Evolutionary conservation across 1,140 invertebrate genomes (phyloP), one percentile per base, ranked within the genome.

Genomic region (Drosophila arizonae): DNA sequence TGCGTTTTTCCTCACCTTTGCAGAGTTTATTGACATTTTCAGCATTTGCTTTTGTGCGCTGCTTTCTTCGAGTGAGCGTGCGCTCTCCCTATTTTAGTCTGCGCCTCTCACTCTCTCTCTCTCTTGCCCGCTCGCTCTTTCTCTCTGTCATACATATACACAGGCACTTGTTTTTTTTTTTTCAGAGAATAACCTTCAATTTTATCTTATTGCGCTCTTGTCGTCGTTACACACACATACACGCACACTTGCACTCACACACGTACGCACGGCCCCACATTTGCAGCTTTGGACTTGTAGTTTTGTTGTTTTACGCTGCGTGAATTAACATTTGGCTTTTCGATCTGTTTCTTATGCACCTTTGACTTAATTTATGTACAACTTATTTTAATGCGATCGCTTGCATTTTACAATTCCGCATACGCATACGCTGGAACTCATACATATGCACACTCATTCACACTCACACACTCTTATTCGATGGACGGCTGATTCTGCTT

Each of bases 1-100:
- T 87, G 79, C 79, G 85, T 88, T 89, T 82, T 87, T 87, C 82
- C 84, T 89, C 84, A 88, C 84, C 84, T 88, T 88, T 84, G 71
- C 79, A 88, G 85, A 88, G 85, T 88, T 88, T 88, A 88, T 88
- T 88, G 84, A 88, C 84, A 88, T 88, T 88, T 88, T 84, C 80
- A 89, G 72, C 80, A 74, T 88, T 82, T 72, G 85, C 85, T 89
- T 76, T 89, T 88, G 79, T 84, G 77, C 79, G 77, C 74, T 76
- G 77, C 85, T 88, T 88, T 88, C 84, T 88, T 88, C 56, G 70
- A 68, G 74, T 33, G 73, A 79, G 73, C 65, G 65, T 81, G 77
- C 81, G 73, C 84, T 70, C 70, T 64, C 80, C 67, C 80, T 51
- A 60, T 70, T 55, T 62, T 63, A 52, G 48, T 43, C 28, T 41